Evolutionary conservation across 2,797 vertebrate species (phyloP), one percentile per base, ranked within the genome.

Genomic region (Cossypha heuglini): DNA sequence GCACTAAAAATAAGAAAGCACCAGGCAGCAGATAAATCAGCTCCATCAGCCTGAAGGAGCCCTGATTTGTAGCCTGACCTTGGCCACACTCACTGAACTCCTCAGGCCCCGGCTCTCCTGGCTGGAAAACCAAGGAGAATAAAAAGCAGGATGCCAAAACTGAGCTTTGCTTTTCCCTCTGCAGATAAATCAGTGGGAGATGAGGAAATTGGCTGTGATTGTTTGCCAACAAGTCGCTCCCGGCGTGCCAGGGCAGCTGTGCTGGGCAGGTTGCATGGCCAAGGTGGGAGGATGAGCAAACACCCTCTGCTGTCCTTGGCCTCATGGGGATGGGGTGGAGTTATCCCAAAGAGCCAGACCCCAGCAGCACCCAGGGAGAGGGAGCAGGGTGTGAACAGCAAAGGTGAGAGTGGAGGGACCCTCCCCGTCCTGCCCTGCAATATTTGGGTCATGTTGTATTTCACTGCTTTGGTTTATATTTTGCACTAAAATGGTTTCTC

Each of bases 1-100:
- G 72, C 45, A 52, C 35, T 96, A 73, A 93, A 96, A 96, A 74
- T 90, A 92, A 95, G 69, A 64, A 80, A 76, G 48, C 45, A 75
- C 61, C 67, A 88, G 55, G 57, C 33, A 11, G 75, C 68, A 90
- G 69, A 93, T 79, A 73, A 90, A 94, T 86, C 83, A 95, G 73
- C 85, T 45, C 28, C 16, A 64, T 46, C 3, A 0, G 55, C 37
- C 64, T 86, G 86, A 33, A 6, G 6, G 37, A 80, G 78, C 66
- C 82, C 77, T 90, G 83, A 83, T 90, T 79, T 88, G 77, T 64
- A 33, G 51, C 29, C 74, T 76, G 62, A 81, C 83, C 78, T 91
- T 1, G 0, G 58, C 76, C 2, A 0, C 28, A 7, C 49, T 89
- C 45, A 5, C 40, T 63, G 52, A 75, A 38, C 67, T 74, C 29